Conservation (phyloP, 1,140 invertebrate genomes). For the Globodera ellingtonae region DNA sequence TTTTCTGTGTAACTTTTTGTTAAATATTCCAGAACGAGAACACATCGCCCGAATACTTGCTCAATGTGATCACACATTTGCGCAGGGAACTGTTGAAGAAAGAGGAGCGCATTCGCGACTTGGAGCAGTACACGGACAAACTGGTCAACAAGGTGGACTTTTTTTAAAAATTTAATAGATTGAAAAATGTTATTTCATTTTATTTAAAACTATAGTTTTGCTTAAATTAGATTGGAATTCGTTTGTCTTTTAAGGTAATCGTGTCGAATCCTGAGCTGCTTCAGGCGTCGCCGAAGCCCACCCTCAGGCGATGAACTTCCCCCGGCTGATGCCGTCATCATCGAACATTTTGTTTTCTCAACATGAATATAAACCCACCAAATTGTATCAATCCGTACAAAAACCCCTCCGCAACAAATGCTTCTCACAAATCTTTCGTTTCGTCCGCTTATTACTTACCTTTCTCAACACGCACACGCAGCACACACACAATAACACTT, state of each 20-base stretch:
- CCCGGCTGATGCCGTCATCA: too few relatives aligned
- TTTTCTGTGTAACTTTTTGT: too few relatives aligned
- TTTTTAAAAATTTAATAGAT: too few relatives aligned
- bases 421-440: not conserved
- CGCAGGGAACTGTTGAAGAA: conserved; percentile 39
- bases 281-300: conserved; percentile 27
- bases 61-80: conserved; percentile 48
- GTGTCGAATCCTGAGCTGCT: conserved; percentile 36
- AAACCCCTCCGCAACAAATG: not conserved
- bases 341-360: too few relatives aligned
- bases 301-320: not conserved
- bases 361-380: too few relatives aligned
- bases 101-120: conserved; percentile 44
- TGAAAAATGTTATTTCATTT: too few relatives aligned
- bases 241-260: conserved; percentile 2
- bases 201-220: not conserved
- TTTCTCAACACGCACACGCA: not conserved
- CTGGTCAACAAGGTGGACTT: conserved; percentile 31
- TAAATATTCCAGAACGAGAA: conserved; percentile 36
- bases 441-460: not conserved
- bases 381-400: too few relatives aligned
- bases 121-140: conserved; percentile 43
- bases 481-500: not conserved
- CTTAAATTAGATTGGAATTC: not conserved
- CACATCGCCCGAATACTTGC: conserved; percentile 45